A percentile compares a stretch with the other conserved stretches of the same genome.
These are phyloP conservation scores for Tupaia chinensis DNA, from an alignment of 2,113 vertebrate species.

Conservation along the genomic window DNA sequence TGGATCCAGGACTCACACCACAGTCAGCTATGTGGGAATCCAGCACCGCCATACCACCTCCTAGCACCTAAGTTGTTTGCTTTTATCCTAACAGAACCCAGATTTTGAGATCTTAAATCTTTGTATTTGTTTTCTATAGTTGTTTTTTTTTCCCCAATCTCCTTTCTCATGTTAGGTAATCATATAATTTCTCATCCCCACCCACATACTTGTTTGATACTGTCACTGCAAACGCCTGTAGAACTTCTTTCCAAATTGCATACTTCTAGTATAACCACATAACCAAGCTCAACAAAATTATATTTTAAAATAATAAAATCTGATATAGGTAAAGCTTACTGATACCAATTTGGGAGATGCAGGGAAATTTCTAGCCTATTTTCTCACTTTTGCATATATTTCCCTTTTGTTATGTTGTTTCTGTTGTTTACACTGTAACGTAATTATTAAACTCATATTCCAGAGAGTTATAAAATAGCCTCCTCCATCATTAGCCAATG, in stretches of 20 bases:
- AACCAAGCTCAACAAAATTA: slow-evolving; percentile 37
- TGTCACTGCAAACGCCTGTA: neutral
- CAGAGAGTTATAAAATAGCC: neutral
- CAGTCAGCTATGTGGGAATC: no score
- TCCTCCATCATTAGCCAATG: neutral
- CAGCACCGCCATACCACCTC: no score
- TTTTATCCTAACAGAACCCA: neutral
- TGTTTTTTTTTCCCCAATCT: neutral
- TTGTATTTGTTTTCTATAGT: neutral
- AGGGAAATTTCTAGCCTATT: neutral
- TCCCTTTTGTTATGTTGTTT: neutral
- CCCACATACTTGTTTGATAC: slow-evolving; percentile 33
- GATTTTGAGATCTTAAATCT: neutral
- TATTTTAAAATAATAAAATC: slow-evolving; percentile 38
- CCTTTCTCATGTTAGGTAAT: slow-evolving; percentile 19
- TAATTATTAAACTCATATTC: slow-evolving; percentile 27
- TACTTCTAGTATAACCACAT: slow-evolving; percentile 33
- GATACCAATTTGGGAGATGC: neutral
- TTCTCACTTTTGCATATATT: slow-evolving; percentile 3
- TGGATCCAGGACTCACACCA: no score
- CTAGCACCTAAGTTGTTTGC: neutral
- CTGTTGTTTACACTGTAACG: neutral
- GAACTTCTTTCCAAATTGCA: neutral
- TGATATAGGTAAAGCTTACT: neutral
- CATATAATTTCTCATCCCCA: neutral